phyloP scores from a whole-genome alignment of 1,140 invertebrate species.

The Pseudomyrmex gracilis region DNA sequence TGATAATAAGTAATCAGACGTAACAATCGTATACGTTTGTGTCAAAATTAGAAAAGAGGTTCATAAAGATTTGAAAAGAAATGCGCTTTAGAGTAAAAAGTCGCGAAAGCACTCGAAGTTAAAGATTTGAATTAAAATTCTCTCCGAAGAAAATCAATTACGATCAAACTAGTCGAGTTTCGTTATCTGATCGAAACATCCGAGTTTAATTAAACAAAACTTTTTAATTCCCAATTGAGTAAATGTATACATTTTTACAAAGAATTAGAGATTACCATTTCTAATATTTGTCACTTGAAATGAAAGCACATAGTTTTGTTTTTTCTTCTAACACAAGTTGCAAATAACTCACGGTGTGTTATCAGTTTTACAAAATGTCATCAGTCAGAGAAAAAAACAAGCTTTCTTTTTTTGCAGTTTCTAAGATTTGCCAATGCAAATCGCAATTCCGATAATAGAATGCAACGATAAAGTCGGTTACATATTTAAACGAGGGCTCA shows the following conservation, averaged over 20 bases:
- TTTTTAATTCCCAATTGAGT: slow-evolving; percentile 30
- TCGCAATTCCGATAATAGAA: slow-evolving; percentile 11
- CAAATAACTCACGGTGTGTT: background rate
- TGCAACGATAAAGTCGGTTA: slow-evolving; percentile 28
- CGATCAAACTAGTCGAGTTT: slow-evolving; percentile 21
- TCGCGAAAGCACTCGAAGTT: background rate
- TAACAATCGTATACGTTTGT: background rate
- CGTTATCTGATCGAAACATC: background rate
- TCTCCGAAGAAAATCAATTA: slow-evolving; percentile 15
- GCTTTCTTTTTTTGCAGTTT: too few relatives aligned
- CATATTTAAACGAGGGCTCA: slow-evolving; percentile 35
- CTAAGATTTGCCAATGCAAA: background rate
- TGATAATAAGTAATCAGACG: background rate
- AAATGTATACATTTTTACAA: background rate
- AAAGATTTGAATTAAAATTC: slow-evolving; percentile 30
- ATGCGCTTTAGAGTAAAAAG: background rate
- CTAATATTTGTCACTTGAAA: background rate
- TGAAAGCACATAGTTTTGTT: background rate
- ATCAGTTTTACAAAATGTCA: too few relatives aligned
- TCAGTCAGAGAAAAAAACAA: background rate
- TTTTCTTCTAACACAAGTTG: too few relatives aligned
- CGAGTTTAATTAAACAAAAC: background rate
- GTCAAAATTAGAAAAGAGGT: background rate
- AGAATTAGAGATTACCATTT: background rate
- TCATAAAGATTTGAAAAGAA: slow-evolving; percentile 4